These are phyloP conservation scores for Pygocentrus nattereri DNA, from an alignment of 2,797 vertebrate species.

Conservation along the genomic window DNA sequence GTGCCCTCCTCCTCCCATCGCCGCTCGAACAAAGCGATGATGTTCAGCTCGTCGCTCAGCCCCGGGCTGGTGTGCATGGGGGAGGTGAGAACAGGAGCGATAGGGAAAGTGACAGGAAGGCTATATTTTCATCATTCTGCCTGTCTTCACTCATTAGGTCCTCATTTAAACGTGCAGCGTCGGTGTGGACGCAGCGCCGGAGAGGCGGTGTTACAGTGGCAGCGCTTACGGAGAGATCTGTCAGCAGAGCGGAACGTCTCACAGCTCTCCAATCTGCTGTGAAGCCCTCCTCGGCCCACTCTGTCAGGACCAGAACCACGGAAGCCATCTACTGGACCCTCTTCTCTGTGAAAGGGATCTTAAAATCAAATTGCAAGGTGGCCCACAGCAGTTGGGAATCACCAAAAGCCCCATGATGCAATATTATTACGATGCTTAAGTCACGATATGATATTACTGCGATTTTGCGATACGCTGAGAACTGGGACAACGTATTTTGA, in stretches of 20 bases:
- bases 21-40: neutral
- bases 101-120: slow-evolving; percentile 18
- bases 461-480: too few relatives aligned
- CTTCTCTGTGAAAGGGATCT: too few relatives aligned
- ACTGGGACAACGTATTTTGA: too few relatives aligned
- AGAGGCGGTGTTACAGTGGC: neutral
- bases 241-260: slow-evolving; percentile 55
- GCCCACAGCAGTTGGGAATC: too few relatives aligned
- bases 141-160: slow-evolving; percentile 47
- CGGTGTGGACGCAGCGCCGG: neutral
- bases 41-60: neutral
- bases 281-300: neutral
- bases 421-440: too few relatives aligned
- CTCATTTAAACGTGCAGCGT: slow-evolving; percentile 44
- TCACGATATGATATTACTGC: too few relatives aligned
- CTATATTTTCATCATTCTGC: slow-evolving; percentile 50
- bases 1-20: neutral
- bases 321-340: too few relatives aligned
- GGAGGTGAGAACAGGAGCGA: neutral
- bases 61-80: neutral
- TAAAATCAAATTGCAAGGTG: too few relatives aligned
- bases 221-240: neutral
- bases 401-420: too few relatives aligned
- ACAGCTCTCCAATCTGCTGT: slow-evolving; percentile 36
- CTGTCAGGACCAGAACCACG: neutral